These are phyloP conservation scores for Atta colombica DNA, from an alignment of 1,140 invertebrate species.

Conservation along the genomic window DNA sequence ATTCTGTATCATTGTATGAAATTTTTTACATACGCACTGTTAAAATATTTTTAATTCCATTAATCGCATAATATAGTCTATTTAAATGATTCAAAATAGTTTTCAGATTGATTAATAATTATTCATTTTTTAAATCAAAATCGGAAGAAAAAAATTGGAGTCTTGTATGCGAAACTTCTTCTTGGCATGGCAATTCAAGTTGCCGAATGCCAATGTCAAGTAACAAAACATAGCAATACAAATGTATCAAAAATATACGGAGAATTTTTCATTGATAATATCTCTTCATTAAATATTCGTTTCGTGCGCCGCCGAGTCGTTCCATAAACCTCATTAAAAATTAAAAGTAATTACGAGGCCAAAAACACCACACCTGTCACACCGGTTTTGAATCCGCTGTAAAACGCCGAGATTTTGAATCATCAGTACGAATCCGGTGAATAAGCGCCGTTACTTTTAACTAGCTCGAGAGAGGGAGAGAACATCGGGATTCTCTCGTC, in stretches of 20 bases:
- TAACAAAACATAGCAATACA: conserved; percentile 8
- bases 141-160: not conserved
- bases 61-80: not conserved
- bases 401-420: conserved; percentile 73
- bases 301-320: conserved; percentile 31
- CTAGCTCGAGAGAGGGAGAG: conserved; percentile 66
- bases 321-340: conserved; percentile 58
- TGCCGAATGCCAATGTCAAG: not conserved
- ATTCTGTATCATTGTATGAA: not conserved
- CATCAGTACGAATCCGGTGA: conserved; percentile 52
- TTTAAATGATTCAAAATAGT: not conserved
- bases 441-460: conserved; percentile 78
- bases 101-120: not conserved
- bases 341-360: conserved; percentile 59
- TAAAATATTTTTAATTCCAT: not conserved
- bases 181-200: not conserved
- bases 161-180: not conserved
- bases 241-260: not conserved
- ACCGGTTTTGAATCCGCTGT: conserved; percentile 58
- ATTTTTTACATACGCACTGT: not conserved
- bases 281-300: conserved; percentile 49
- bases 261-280: conserved; percentile 48
- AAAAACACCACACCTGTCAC: conserved; percentile 54
- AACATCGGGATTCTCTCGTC: conserved; percentile 71
- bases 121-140: not conserved